Evolutionary conservation across 2,888 invertebrate genomes (phyloP).

Genomic region (Tillus elongatus): DNA sequence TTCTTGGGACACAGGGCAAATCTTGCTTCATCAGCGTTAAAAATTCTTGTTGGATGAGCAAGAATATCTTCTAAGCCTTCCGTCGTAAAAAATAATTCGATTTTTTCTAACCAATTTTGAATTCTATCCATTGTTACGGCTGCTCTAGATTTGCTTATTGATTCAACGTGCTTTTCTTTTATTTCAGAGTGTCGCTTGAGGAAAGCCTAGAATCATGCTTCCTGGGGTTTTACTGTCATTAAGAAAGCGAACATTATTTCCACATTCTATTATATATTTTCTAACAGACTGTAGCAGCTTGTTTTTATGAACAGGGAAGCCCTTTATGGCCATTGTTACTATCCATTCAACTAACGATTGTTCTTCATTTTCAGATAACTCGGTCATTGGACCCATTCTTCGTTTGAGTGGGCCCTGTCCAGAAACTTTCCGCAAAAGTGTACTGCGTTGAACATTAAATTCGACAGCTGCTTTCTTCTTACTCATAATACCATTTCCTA

Average conservation of each 20-base stretch:
- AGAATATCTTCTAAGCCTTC: constrained; percentile 3
- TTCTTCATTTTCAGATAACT: too few species aligned
- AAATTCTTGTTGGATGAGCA: background rate
- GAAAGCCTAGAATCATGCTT: background rate
- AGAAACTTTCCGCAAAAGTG: too few species aligned
- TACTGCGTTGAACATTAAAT: too few species aligned
- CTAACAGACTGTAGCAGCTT: background rate
- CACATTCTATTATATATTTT: background rate
- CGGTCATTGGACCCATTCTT: too few species aligned
- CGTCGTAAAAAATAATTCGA: background rate
- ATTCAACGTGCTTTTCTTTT: constrained; percentile 5
- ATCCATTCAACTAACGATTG: too few species aligned
- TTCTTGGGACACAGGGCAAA: background rate
- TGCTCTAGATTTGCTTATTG: background rate
- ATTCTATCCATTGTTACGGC: constrained; percentile 1
- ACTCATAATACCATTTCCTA: too few species aligned
- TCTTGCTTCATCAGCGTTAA: constrained; percentile 1
- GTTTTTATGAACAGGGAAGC: background rate
- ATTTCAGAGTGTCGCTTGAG: background rate
- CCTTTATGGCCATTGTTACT: background rate
- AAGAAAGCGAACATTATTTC: background rate
- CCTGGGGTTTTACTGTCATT: background rate
- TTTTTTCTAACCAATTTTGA: constrained; percentile 1
- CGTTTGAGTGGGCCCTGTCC: too few species aligned
- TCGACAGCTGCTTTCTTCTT: too few species aligned